Base-by-base conservation (phyloP, 2,797 vertebrate genomes). In the Pangasius mekongensis region DNA sequence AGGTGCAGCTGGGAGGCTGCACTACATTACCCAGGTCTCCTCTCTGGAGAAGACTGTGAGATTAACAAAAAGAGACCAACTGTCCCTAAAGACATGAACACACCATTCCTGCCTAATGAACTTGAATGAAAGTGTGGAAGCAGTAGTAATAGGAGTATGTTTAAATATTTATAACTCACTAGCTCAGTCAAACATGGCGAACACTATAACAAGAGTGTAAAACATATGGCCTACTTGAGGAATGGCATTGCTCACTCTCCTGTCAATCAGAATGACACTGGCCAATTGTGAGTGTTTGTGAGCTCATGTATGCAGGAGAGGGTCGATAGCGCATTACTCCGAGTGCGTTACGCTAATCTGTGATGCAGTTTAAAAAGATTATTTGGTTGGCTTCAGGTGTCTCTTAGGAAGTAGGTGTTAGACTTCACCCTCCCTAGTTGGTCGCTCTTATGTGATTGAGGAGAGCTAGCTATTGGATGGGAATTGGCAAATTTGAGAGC, bases 1-100 rank as follows among this genome's bases (percentile, higher is more conserved):
- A 54, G n/a, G 43, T 66, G 60, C 74, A 91, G 92, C 73, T 87
- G 52, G 62, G 36, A 87, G 85, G 77, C 49, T 16, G 83, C 77
- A 52, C 66, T 84, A 43, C 74, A 80, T 85, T 78, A 89, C 89
- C 92, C 87, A 82, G 81, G 82, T 89, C 85, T 49, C 47, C 60
- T 84, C 85, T 89, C 88, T n/a, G 80, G 73, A 87, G 85, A 74
- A 84, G 8, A 2, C 24, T 54, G 74, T 20, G 43, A 86, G 80
- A 90, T 88, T 78, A 88, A 90, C 85, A 16, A 60, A 88, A 84
- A 78, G 58, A 73, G 54, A 74, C 66, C 85, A n/a, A 33, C 39
- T 24, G 49, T 80, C 84, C 80, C 78, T 13, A 36, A 84, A 67
- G 84, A 84, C 83, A 16, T 1, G 43, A 54, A 78, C 85, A 73